Evolutionary conservation across 1,140 invertebrate species (phyloP), one percentile per base, ranked within the genome.

Genomic region (Drosophila yakuba): DNA sequence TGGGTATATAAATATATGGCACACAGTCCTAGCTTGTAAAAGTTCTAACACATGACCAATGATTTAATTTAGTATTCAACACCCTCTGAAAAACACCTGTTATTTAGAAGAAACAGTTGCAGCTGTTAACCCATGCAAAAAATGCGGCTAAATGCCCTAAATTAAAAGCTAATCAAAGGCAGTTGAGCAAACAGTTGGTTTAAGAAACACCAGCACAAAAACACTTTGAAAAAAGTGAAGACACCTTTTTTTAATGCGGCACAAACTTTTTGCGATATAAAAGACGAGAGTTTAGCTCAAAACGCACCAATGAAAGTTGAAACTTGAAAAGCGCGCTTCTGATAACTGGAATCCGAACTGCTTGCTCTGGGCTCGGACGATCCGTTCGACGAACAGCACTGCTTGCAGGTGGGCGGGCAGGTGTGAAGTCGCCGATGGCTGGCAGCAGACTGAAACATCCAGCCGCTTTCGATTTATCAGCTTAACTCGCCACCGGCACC

Each of bases 351-450:
- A 50, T 20, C 50, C 15, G 20, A 58, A 57, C 45, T 50, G 47
- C 60, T 39, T 58, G 51, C n/a, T n/a, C 10, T 35, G 32, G 28
- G 14, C 39, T 25, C 32, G 44, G 41, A 50, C 44, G 57, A 67
- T 63, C 63, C 59, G 62, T 50, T 41, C 64, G 36, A 47, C 55
- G 55, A 25, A 54, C 55, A 59, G 62, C 62, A 77, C 74, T 67
- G 44, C 59, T 58, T 71, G 32, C 44, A 80, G 43, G 43, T 45
- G 43, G 43, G 43, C 32, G 67, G 80, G 54, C 72, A 89, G 84
- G 80, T 89, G 83, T 78, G 57, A 75, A 77, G 80, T 69, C 84
- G 84, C 79, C 84, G 84, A 76, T 89, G 71, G 84, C 73, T 88
- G 72, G 64, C 80, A 80, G 73, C 84, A 84, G 80, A 88, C 84